Evolutionary conservation across 2,113 vertebrate genomes (phyloP), one percentile per base, ranked within the genome.

Genomic region (Mugil cephalus): DNA sequence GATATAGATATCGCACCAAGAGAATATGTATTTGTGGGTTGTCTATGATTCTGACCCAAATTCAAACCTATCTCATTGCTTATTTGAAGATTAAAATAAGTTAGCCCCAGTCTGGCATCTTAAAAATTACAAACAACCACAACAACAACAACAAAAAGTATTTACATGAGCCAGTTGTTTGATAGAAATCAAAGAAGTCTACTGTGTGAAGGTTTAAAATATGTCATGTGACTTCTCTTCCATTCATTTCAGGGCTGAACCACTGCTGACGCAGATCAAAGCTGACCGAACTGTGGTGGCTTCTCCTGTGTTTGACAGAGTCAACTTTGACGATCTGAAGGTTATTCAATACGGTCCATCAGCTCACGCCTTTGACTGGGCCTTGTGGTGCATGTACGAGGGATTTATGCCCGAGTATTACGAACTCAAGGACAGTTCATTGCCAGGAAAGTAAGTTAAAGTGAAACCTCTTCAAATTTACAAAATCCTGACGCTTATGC

Each of bases 311-410:
- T 93, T 94, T 43, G 92, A 94, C 74, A 84, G 15, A n/a, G 87
- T 93, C 18, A 56, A 77, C 39, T 94, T 59, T n/a, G 71, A 91
- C 36, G 85, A 89, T 42, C 87, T 94, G 10, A 62, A 64, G 13
- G 76, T 93, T 6, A 18, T 11, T 10, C 0, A 11, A 0, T 93
- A 93, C 59, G 0, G 0, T 0, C 6, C 91, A 1, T 1, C 67
- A 1, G 76, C 92, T 3, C 87, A 93, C 0, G 91, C 69, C 1
- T 94, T 94, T 10, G 87, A 93, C 82, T 94, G 93, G 93, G 89
- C 77, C 35, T 40, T 93, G 45, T 93, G 91, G 92, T 93, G 92
- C 77, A 81, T 88, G 92, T 93, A 94, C 4, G 90, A 92, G 61
- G 0, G 63, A 0, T 94, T 94, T 55, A 34, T 30, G 0, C 88